Evolutionary conservation across 2,888 invertebrate genomes (phyloP), one percentile per base, ranked within the genome.

Genomic region (Agrilus cyanescens): DNA sequence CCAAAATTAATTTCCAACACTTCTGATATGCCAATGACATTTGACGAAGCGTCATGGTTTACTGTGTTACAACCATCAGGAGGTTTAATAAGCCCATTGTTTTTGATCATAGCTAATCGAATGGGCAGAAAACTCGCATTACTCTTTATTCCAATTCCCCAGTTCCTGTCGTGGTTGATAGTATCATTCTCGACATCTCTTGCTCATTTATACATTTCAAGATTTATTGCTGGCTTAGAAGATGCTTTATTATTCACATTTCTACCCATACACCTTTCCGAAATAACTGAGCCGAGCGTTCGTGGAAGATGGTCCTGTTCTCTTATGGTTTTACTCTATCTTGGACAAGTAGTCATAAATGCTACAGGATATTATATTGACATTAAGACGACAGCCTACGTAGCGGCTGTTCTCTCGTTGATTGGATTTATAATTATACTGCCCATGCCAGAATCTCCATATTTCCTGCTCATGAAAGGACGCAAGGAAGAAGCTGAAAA

Each of bases 391-490:
- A 63, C 76, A 49, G 74, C 73, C 42, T 66, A 64, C 43, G 70
- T 76, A 59, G 76, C 74, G 56, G 65, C 76, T 53, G 59, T 72
- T 48, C 66, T 78, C 41, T 75, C 79, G 8, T 61, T 76, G 20
- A 52, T 73, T 32, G 73, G 75, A 54, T 59, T 77, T 16, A 44
- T 75, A 13, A 62, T 70, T 29, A 73, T 78, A 58, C 61, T 72
- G 33, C 74, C 74, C 56, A 66, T 81, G 57, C 82, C 82, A n/a
- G 82, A 83, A 66, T 53, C 56, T 8, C 61, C 61, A 1, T 60
- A 60, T 41, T 60, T 49, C 40, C 50, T 50, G 15, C 39, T 60
- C 2, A 58, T 55, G 53, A 55, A 56, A 38, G 52, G 51, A 1
- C 46, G 53, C 18, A 29, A 47, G 7, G 53, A 53, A 2, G 50